Evolutionary conservation across 2,797 vertebrate species (phyloP).

Genomic region (Bucorvus abyssinicus): DNA sequence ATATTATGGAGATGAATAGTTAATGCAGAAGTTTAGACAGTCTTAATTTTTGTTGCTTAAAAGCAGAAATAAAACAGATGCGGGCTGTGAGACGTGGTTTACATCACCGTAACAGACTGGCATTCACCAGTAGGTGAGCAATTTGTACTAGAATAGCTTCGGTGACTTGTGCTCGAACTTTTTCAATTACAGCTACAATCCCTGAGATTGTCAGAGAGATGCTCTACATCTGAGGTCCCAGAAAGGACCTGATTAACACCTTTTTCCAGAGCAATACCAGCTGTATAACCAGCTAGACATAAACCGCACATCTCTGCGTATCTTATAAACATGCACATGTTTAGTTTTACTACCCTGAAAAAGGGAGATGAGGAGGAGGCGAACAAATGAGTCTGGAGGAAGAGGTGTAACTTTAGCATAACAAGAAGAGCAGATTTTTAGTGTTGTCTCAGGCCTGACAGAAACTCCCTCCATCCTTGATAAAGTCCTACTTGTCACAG

Average conservation of each 20-base stretch:
- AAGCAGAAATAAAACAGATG: background rate
- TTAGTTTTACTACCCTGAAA: background rate
- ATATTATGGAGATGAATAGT: background rate
- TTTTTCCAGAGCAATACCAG: background rate
- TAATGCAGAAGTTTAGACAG: background rate
- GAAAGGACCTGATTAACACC: background rate
- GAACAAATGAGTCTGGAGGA: background rate
- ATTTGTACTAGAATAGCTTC: background rate
- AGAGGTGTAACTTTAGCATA: background rate
- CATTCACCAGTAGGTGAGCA: background rate
- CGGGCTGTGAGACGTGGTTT: slow-evolving; percentile 1
- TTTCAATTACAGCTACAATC: background rate
- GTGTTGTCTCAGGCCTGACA: background rate
- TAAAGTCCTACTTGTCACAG: background rate
- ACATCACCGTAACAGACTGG: background rate
- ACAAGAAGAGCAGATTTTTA: background rate
- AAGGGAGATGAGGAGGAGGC: background rate
- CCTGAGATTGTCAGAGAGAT: background rate
- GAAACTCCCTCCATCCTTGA: background rate
- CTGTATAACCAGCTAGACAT: background rate
- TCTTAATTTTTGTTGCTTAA: slow-evolving; percentile 34
- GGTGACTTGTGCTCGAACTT: background rate
- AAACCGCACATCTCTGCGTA: background rate
- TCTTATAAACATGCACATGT: background rate
- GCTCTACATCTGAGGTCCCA: background rate